Evolutionary conservation across 2,888 invertebrate species (phyloP).

Genomic region (Autographa gamma): DNA sequence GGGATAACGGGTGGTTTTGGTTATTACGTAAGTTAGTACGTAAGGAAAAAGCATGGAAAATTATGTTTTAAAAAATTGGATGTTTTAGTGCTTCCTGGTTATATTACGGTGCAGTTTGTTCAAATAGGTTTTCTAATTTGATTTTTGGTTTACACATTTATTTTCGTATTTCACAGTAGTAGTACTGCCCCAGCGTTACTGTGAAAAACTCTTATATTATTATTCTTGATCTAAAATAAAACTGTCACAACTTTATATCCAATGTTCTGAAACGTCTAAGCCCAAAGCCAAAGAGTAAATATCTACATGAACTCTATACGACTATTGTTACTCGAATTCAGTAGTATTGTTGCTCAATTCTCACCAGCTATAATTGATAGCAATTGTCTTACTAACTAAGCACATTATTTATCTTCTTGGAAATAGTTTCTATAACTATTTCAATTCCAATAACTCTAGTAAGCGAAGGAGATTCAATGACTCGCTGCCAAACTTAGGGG

Average conservation of each 20-base stretch:
- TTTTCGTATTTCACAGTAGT: too few species aligned
- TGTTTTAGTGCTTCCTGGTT: not conserved
- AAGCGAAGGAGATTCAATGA: conserved; percentile 50
- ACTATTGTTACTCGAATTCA: conserved; percentile 25
- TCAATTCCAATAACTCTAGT: conserved; percentile 59
- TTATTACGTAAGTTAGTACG: too few species aligned
- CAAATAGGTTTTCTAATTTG: too few species aligned
- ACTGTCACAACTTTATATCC: too few species aligned
- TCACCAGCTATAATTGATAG: conserved; percentile 43
- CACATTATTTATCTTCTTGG: conserved; percentile 57
- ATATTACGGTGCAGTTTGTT: not conserved
- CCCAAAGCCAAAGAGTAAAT: not conserved
- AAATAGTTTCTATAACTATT: conserved; percentile 61
- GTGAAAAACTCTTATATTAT: too few species aligned
- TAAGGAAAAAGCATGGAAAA: not conserved
- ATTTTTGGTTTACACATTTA: too few species aligned
- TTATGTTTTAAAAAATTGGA: not conserved
- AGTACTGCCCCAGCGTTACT: too few species aligned
- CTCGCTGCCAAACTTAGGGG: conserved; percentile 33
- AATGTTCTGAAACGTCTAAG: too few species aligned
- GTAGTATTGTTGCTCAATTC: conserved; percentile 29
- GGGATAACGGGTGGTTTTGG: not conserved
- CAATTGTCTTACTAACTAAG: conserved; percentile 52
- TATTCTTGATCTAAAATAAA: too few species aligned
- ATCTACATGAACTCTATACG: conserved; percentile 32